Conservation (phyloP, 2,888 invertebrate species). For the Hedya salicella region DNA sequence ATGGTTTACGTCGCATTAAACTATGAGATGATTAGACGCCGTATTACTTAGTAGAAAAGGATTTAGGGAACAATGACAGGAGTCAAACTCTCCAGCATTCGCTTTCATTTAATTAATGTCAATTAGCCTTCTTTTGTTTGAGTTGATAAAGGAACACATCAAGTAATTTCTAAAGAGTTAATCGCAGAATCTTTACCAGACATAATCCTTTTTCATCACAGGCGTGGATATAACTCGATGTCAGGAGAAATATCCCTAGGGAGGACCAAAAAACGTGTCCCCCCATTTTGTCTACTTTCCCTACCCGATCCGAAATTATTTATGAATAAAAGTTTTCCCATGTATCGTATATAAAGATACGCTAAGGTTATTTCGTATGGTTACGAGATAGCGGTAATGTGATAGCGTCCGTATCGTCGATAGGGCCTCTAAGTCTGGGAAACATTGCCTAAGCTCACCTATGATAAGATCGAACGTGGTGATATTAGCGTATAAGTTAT, state of each 20-base stretch:
- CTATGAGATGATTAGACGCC: too few species aligned
- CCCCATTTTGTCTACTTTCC: constrained; percentile 61
- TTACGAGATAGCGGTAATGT: constrained; percentile 44
- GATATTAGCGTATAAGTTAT: constrained; percentile 45
- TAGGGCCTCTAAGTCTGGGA: constrained; percentile 30
- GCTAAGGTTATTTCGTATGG: constrained; percentile 39
- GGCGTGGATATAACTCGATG: constrained; percentile 58
- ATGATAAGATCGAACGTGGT: constrained; percentile 54
- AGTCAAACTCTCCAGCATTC: too few species aligned
- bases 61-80: too few species aligned
- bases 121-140: too few species aligned
- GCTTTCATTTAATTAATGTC: too few species aligned
- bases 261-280: constrained; percentile 73
- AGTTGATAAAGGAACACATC: too few species aligned
- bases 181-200: constrained; percentile 60
- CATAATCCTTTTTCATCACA: constrained; percentile 73
- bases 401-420: constrained; percentile 41
- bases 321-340: constrained; percentile 46
- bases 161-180: background rate
- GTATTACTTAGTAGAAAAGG: too few species aligned
- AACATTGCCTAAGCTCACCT: constrained; percentile 40
- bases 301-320: constrained; percentile 45
- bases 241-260: constrained; percentile 63
- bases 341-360: constrained; percentile 45
- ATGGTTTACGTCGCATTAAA: too few species aligned